Percentiles rank a stretch among this genome's conserved stretches.
Evolutionary conservation across 2,113 vertebrate genomes (phyloP).

Genomic region (Malaclemys terrapin): DNA sequence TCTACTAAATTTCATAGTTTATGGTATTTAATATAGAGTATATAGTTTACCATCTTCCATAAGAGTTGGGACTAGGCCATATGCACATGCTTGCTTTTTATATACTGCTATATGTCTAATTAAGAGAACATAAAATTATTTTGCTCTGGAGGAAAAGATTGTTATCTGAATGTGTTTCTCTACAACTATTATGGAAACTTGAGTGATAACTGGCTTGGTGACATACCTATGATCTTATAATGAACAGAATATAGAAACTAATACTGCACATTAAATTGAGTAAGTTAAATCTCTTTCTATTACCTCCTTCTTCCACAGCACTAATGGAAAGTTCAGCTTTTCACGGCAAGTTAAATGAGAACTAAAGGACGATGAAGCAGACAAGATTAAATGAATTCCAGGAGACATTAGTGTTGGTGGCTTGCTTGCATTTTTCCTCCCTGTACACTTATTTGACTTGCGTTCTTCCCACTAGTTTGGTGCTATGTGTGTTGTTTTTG

Average conservation of each 20-base stretch:
- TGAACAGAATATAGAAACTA: conserved; percentile 60
- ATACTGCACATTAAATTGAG: conserved; percentile 55
- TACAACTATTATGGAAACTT: conserved; percentile 44
- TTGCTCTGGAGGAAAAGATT: conserved; percentile 21
- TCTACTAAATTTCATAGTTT: neutral
- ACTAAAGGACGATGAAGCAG: conserved; percentile 50
- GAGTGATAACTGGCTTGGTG: conserved; percentile 66
- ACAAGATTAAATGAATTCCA: conserved; percentile 50
- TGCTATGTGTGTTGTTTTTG: neutral
- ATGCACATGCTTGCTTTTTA: neutral
- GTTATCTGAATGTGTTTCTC: conserved; percentile 18
- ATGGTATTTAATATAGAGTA: neutral
- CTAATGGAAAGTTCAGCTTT: conserved; percentile 61
- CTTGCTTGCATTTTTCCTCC: neutral
- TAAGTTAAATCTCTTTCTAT: conserved; percentile 69
- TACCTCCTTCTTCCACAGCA: conserved; percentile 59
- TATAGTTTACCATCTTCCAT: neutral
- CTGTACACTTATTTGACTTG: neutral
- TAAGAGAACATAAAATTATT: conserved; percentile 4
- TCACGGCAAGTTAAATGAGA: conserved; percentile 67
- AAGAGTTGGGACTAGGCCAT: neutral
- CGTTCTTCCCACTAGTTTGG: neutral
- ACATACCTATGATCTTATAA: conserved; percentile 59
- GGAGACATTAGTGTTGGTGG: neutral
- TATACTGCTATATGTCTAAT: neutral